Conservation (phyloP, 2,113 vertebrate species). For the Hystrix cristata region DNA sequence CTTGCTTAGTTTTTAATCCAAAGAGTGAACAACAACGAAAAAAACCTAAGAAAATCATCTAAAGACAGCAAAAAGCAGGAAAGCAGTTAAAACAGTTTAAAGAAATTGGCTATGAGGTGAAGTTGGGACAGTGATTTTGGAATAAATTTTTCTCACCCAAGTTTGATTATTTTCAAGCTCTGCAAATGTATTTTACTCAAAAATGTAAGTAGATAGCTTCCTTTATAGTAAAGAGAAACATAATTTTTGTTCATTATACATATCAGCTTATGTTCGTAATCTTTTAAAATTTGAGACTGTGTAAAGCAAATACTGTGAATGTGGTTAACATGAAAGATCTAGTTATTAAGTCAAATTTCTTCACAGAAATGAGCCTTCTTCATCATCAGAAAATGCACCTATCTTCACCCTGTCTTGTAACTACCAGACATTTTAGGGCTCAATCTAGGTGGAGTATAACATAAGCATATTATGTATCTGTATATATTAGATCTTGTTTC, state of each 20-base stretch:
- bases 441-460: neutral
- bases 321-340: neutral
- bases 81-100: neutral
- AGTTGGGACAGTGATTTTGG: neutral
- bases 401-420: neutral
- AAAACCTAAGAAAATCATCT: neutral
- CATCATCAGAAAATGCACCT: neutral
- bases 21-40: neutral
- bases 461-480: neutral
- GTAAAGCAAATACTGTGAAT: neutral
- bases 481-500: conserved; percentile 8
- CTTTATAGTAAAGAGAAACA: neutral
- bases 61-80: neutral
- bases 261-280: neutral
- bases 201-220: conserved; percentile 2
- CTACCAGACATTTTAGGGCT: conserved; percentile 4
- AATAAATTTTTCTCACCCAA: neutral
- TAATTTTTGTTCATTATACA: neutral
- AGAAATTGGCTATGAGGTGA: neutral
- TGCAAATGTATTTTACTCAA: conserved; percentile 1
- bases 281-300: neutral
- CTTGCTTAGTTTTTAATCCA: neutral
- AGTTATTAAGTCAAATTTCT: conserved; percentile 15
- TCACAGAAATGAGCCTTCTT: neutral
- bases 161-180: neutral